Base-by-base conservation (phyloP, 2,113 vertebrate genomes). In the Sebastes fasciatus region DNA sequence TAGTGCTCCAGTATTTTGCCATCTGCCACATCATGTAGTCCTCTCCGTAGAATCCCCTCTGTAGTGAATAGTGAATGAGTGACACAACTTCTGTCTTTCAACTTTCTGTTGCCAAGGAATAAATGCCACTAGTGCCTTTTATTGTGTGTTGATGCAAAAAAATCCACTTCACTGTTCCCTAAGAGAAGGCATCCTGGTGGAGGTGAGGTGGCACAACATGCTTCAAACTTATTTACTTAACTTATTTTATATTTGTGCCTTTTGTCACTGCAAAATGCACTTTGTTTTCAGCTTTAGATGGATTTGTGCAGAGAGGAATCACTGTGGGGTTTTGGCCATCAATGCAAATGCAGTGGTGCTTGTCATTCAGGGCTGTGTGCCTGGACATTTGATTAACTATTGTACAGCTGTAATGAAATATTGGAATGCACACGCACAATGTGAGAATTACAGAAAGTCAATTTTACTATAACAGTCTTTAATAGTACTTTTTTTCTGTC, bases 351-450 rank as follows among this genome's bases (percentile, higher is more conserved):
- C 68, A 74, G 60, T 14, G 48, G 23, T 46, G 81, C 76, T 85
- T 68, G 68, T 85, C 80, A 74, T 82, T 74, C 76, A 49, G 49
- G 55, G 51, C 74, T 55, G 69, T 12, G 23, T n/a, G 70, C 79
- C 81, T 54, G 76, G 68, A 71, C 19, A n/a, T 90, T 80, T 84
- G 66, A 89, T 86, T 60, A 73, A 79, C 64, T 83, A 58, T 73
- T 90, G 82, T 78, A 21, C 48, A 21, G 52, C 69, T 87, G 75
- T 83, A 79, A 88, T 88, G 83, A 79, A 84, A 86, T 74, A 70
- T 51, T 46, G 46, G 11, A 76, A 46, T 73, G 67, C 65, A 64
- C 14, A 65, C 4, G 7, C 65, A 79, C n/a, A 43, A 48, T 16
- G 3, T 64, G 2, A 74, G 58, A 67, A 71, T 72, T 45, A 66